phyloP scores from a whole-genome alignment of 1,140 invertebrate genomes.

The Drosophila serrata region DNA sequence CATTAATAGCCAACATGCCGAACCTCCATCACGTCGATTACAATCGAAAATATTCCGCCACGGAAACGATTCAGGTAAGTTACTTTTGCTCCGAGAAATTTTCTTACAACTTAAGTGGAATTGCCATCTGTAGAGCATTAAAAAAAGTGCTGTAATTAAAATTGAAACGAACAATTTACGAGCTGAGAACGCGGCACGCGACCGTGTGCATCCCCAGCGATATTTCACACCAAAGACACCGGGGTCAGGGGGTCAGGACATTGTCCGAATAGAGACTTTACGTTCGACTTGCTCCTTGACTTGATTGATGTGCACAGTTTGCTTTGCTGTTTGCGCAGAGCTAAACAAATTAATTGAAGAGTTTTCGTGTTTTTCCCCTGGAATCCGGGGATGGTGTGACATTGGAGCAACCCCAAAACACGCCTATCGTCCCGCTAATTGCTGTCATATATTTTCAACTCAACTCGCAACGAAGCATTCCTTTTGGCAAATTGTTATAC shows the following conservation, averaged over 20 bases:
- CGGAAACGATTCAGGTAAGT: slow-evolving; percentile 85
- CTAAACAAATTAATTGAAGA: slow-evolving; percentile 79
- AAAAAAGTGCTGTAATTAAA: slow-evolving; percentile 79
- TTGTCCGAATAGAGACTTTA: slow-evolving; percentile 22
- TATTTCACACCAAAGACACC: slow-evolving; percentile 60
- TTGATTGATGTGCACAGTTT: slow-evolving; percentile 71
- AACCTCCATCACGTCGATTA: slow-evolving; percentile 84
- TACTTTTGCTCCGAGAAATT: slow-evolving; percentile 3
- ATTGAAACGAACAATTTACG: slow-evolving; percentile 75
- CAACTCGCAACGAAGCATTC: slow-evolving; percentile 50
- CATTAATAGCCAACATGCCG: slow-evolving; percentile 81
- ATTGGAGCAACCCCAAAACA: slow-evolving; percentile 34
- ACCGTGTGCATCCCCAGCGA: slow-evolving; percentile 49
- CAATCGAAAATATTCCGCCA: slow-evolving; percentile 85
- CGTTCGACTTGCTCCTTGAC: slow-evolving; percentile 35
- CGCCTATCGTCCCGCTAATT: slow-evolving; percentile 71
- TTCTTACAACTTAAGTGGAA: slow-evolving; percentile 11
- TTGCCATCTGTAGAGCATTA: slow-evolving; percentile 27
- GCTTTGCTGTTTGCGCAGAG: slow-evolving; percentile 54
- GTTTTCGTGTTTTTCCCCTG: slow-evolving; percentile 38
- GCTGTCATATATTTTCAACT: slow-evolving; percentile 73
- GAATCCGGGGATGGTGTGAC: slow-evolving; percentile 3
- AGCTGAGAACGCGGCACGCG: slow-evolving; percentile 64
- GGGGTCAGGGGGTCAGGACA: slow-evolving; percentile 19
- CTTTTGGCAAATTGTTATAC: slow-evolving; percentile 40